Evolutionary conservation across 2,113 vertebrate species (phyloP), one percentile per base, ranked within the genome.

Genomic region (Plecturocebus donacophilus): DNA sequence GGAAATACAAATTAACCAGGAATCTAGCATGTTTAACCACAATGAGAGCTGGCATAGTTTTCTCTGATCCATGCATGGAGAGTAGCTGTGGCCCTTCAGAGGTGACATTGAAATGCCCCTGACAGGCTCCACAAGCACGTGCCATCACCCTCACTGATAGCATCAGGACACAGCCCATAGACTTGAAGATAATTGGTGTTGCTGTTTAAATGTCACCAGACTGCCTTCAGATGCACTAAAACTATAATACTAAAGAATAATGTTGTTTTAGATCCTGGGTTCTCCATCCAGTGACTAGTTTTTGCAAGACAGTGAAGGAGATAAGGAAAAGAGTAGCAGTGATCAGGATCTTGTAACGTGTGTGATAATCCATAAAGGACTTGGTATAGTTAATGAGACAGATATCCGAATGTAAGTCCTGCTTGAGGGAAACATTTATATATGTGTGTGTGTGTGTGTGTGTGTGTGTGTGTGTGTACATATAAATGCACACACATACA

Each of bases 1-100:
- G 91, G 87, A 97, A 96, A 93, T 77, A 91, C 82, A 70, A 90
- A 88, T 89, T 77, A 12, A 1, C 40, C 56, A 12, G 6, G 93
- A 66, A 49, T 23, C 19, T 75, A 2, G 0, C 87, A 6, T 94
- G 9, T 73, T 73, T 47, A 73, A n/a, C 30, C 0, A 5, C 83
- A 70, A 11, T 21, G 27, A 68, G 40, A 77, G 19, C 38, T 81
- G 64, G 11, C 75, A 25, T 1, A 0, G 16, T 38, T 84, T 73
- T 40, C 73, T 61, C 35, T 56, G 68, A 38, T 75, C 68, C 5
- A 3, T 9, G 30, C 5, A 3, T 5, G 25, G 9, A 10, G 56
- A 88, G 47, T 54, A 56, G 32, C 13, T 0, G 11, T 27, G 20
- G 47, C 19, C 52, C 25, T 38, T 56, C 30, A 3, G 40, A 42